Conservation (phyloP, 2,113 vertebrate species). For the Corythornis madagascariensis region DNA sequence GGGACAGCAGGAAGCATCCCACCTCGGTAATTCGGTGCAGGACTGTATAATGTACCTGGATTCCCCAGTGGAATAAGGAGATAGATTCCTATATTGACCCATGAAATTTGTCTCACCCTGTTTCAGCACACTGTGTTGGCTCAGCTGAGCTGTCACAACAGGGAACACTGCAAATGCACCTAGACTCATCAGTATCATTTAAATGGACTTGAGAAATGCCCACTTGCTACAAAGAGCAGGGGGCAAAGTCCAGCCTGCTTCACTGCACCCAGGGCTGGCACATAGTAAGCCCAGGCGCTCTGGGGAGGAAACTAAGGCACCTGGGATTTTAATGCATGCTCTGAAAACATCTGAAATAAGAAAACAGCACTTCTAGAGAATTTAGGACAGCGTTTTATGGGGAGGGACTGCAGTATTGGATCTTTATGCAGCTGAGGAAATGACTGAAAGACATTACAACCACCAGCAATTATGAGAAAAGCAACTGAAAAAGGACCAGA, state of each 20-base stretch:
- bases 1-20: background rate
- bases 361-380: background rate
- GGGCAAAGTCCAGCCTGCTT: background rate
- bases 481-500: background rate
- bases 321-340: background rate
- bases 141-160: rapidly evolving
- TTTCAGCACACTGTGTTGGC: background rate
- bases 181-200: background rate
- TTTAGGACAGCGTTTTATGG: background rate
- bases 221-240: background rate
- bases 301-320: background rate
- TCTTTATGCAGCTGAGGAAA: background rate
- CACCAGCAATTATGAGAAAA: slow-evolving; percentile 6
- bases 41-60: rapidly evolving
- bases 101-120: background rate
- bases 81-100: background rate
- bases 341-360: background rate
- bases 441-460: slow-evolving; percentile 9
- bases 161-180: background rate
- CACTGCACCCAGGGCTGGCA: background rate
- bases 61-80: background rate
- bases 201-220: background rate
- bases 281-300: background rate
- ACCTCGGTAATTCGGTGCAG: background rate
- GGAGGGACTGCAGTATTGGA: background rate